Percentiles rank a stretch among this genome's conserved stretches.
Evolutionary conservation across 2,113 vertebrate species (phyloP).

Genomic region (Tachycineta bicolor): DNA sequence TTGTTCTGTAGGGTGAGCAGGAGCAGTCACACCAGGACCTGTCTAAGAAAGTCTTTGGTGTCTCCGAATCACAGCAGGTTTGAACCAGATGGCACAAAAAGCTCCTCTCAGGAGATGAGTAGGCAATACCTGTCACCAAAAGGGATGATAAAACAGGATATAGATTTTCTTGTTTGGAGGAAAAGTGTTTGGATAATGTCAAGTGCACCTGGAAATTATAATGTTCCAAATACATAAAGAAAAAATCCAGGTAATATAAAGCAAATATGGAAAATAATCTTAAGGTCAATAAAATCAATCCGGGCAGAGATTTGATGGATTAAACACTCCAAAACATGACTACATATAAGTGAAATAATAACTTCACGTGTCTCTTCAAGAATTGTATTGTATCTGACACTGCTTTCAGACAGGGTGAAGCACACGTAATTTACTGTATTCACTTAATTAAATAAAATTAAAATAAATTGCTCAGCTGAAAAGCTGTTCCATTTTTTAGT

Average conservation of each 20-base stretch:
- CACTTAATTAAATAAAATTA: neutral
- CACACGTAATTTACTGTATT: neutral
- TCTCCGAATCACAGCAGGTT: neutral
- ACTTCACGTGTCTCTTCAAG: neutral
- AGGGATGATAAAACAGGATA: neutral
- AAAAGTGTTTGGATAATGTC: slow-evolving; percentile 27
- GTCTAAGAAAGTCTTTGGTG: neutral
- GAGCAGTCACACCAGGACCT: neutral
- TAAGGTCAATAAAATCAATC: neutral
- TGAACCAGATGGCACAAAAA: neutral
- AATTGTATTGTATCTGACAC: neutral
- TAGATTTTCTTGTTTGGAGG: slow-evolving; percentile 39
- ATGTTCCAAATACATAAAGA: slow-evolving; percentile 29
- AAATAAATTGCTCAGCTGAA: neutral
- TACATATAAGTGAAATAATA: neutral
- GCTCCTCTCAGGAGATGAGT: neutral
- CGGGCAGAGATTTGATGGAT: slow-evolving; percentile 29
- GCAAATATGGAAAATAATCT: neutral
- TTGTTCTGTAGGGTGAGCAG: neutral
- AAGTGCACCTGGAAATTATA: slow-evolving; percentile 39
- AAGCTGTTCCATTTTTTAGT: neutral
- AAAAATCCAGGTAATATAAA: slow-evolving; percentile 13
- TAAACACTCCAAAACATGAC: neutral
- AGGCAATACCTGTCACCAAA: neutral
- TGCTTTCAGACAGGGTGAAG: neutral